phyloP scores from a whole-genome alignment of 2,797 vertebrate species.

The Erithacus rubecula region DNA sequence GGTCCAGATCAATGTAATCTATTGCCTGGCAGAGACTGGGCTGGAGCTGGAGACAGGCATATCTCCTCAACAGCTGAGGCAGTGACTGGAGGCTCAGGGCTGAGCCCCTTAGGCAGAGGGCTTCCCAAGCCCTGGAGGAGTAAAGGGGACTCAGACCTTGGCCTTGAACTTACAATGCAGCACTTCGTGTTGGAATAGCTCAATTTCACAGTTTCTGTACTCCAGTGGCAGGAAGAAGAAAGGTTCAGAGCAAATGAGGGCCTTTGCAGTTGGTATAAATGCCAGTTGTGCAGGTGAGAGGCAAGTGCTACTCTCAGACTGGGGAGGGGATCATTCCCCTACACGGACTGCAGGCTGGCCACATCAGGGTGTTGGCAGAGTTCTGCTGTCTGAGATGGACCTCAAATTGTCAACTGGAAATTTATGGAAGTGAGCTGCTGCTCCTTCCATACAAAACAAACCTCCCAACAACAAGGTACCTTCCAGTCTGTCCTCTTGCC shows the following conservation, averaged over 20 bases:
- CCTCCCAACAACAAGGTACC: background rate
- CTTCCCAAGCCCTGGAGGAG: no score
- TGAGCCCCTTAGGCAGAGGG: background rate
- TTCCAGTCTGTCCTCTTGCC: background rate
- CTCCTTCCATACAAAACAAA: background rate
- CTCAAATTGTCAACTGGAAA: background rate
- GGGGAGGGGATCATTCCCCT: background rate
- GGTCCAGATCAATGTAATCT: background rate
- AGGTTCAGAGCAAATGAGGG: background rate
- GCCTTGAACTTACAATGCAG: background rate
- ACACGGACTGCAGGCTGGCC: rapidly evolving
- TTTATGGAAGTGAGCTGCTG: background rate
- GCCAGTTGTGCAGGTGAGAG: background rate
- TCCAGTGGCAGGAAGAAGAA: background rate
- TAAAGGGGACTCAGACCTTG: background rate
- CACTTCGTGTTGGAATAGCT: background rate
- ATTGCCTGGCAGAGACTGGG: background rate
- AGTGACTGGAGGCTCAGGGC: background rate
- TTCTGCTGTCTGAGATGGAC: background rate
- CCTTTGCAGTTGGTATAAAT: background rate
- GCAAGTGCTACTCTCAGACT: background rate
- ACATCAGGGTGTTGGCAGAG: background rate
- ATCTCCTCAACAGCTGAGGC: background rate
- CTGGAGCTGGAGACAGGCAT: background rate
- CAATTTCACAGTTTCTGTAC: rapidly evolving